Base-by-base conservation (phyloP, 2,113 vertebrate genomes). In the Ancistrus triradiatus region DNA sequence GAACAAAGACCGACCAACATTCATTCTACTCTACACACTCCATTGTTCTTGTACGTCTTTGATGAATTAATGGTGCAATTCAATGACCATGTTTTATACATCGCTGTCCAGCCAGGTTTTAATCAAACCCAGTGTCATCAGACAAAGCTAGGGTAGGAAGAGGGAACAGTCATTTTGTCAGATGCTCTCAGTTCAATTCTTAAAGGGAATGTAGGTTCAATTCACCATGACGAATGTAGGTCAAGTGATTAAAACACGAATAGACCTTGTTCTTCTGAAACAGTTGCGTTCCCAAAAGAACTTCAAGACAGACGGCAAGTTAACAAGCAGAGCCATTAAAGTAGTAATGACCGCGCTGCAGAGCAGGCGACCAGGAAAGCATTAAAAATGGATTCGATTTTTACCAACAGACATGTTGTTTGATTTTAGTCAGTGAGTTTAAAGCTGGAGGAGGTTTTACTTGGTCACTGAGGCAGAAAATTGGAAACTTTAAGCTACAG, bases 401-500 rank as follows among this genome's bases (percentile, higher is more conserved):
- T 38, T 38, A 8, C 2, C 50, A 70, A 72, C 49, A 35, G 80
- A 76, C 75, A 74, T 77, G 38, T 68, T 50, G 67, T 74, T 72
- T 77, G 65, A 60, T 71, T 74, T 78, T 48, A 49, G 53, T 46
- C 28, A 14, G 18, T 38, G 28, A 43, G 35, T n/a, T 38, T 62
- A 74, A 77, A 77, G 77, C 80, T 72, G 76, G 77, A 81, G 66
- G 60, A 73, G 68, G 73, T 40, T n/a, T 59, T 19, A 56, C 71
- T 77, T 62, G 51, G 68, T 63, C 77, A 84, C 75, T 66, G 77
- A 85, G 73, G 78, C 76, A 73, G 72, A 85, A 85, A 87, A 87
- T 85, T 80, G 76, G 77, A 84, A 83, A 68, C 84, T 77, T 83
- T 81, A 73, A 80, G 84, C 80, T 81, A 83, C 79, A 82, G 76